Evolutionary conservation across 2,888 invertebrate species (phyloP), one percentile per base, ranked within the genome.

Genomic region (Stomorhina lunata): DNA sequence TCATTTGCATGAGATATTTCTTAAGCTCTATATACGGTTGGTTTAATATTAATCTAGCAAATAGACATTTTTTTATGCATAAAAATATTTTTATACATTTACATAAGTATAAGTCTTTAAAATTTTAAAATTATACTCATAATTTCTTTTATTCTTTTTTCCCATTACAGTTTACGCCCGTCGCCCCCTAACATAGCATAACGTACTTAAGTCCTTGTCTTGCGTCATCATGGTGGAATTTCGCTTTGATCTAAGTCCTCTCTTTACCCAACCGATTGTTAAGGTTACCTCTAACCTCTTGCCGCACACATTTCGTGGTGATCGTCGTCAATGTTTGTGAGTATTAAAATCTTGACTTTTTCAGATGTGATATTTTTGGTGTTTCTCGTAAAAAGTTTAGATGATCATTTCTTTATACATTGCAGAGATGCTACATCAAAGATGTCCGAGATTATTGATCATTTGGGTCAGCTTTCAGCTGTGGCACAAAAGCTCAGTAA

Each of bases 401-500:
- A 81, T 59, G 53, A 83, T 77, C 75, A 53, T 84, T 76, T 76
- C 57, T 82, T 73, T 75, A 57, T 77, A 59, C 75, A 63, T 82
- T 78, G 55, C 85, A 94, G 94, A 90, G 93, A 94, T 89, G 92
- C 92, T 83, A 93, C 93, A 84, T 92, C 92, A 59, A 93, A 93
- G 87, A 91, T 94, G 84, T 92, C 93, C 1, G 93, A 93, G 87
- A 91, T 95, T 55, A 92, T 96, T 32, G 95, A 96, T 89, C 92
- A 91, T 7, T 92, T 96, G 88, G 96, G 96, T 0, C 93, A 94
- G 88, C 93, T 94, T 73, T 96, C 96, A 2, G 95, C 96, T 0
- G 89, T 90, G 17, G 95, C 95, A 3, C 96, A 96, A 90, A 95
- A 94, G 1, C 92, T 96, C 1, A 93, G 92, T 85, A 95, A 94